These are phyloP conservation scores for Heliconius hortense DNA, from an alignment of 2,888 invertebrate species.

Conservation along the genomic window DNA sequence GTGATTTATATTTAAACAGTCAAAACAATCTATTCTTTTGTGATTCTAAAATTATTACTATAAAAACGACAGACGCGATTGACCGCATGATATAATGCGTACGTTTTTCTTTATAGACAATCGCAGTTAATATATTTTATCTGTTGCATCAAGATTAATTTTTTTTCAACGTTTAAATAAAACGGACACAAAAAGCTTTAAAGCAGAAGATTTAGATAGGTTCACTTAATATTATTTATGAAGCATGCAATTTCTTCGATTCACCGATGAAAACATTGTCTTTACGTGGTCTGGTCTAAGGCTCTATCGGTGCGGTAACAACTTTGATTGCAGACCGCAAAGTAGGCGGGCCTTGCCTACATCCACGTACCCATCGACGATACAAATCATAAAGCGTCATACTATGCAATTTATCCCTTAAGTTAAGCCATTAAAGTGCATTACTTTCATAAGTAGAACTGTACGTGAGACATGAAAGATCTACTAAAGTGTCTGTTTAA, in stretches of 20 bases:
- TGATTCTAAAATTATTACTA: conserved; percentile 60
- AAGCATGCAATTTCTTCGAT: conserved; percentile 33
- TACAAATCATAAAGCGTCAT: conserved; percentile 47
- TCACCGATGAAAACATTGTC: conserved; percentile 45
- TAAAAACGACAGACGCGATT: conserved; percentile 63
- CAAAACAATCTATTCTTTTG: conserved; percentile 72
- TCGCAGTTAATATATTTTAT: conserved; percentile 20
- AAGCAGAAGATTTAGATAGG: conserved; percentile 18
- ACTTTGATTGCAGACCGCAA: conserved; percentile 51
- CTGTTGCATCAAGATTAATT: conserved; percentile 31
- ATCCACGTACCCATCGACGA: conserved; percentile 45
- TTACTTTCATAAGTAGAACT: conserved; percentile 46
- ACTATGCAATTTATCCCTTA: conserved; percentile 49
- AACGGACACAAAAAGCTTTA: conserved; percentile 28
- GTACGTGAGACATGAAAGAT: conserved; percentile 46
- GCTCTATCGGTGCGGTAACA: conserved; percentile 50
- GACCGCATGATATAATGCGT: conserved; percentile 29
- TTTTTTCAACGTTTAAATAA: conserved; percentile 10
- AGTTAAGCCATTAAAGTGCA: conserved; percentile 48
- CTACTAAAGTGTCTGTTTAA: conserved; percentile 62
- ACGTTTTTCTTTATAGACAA: conserved; percentile 20
- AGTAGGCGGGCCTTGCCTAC: conserved; percentile 46
- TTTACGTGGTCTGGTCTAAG: conserved; percentile 48
- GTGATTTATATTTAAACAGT: conserved; percentile 71
- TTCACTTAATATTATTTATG: conserved; percentile 29